phyloP scores from a whole-genome alignment of 2,797 vertebrate species.

The Siniperca undulata region DNA sequence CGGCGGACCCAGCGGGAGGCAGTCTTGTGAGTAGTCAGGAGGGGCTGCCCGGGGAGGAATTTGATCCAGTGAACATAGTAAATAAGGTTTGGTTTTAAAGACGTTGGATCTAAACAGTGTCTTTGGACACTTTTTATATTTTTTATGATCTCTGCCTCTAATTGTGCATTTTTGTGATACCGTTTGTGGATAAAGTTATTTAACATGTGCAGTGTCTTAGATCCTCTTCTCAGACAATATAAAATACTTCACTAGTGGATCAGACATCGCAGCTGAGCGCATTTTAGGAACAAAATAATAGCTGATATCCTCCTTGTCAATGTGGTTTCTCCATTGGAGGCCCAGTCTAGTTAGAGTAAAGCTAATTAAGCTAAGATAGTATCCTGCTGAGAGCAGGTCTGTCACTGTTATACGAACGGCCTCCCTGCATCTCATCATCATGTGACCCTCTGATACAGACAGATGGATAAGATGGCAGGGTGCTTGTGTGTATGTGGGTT shows the following conservation, averaged over 20 bases:
- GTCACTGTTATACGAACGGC: constrained; percentile 57
- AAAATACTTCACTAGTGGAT: constrained; percentile 38
- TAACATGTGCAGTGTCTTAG: neutral
- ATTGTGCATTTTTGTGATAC: neutral
- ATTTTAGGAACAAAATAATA: constrained; percentile 56
- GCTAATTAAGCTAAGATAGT: constrained; percentile 81
- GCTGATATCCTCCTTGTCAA: constrained; percentile 36
- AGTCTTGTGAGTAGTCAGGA: constrained; percentile 91
- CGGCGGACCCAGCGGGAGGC: constrained; percentile 87
- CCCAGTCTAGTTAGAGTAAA: constrained; percentile 64
- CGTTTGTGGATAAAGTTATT: neutral
- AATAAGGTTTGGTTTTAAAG: neutral
- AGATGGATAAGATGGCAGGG: constrained; percentile 72
- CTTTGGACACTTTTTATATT: neutral
- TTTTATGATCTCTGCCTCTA: constrained; percentile 2
- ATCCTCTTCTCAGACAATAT: constrained; percentile 24
- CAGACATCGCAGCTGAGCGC: constrained; percentile 46
- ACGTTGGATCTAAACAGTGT: neutral
- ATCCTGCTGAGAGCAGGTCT: constrained; percentile 76
- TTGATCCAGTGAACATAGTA: constrained; percentile 5
- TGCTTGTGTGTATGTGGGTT: constrained; percentile 33
- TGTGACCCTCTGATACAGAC: constrained; percentile 65
- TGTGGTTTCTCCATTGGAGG: constrained; percentile 49
- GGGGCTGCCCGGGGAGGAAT: constrained; percentile 3
- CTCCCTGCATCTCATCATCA: constrained; percentile 49